Conservation (phyloP, 1,140 invertebrate genomes). For the Caerostris extrusa region DNA sequence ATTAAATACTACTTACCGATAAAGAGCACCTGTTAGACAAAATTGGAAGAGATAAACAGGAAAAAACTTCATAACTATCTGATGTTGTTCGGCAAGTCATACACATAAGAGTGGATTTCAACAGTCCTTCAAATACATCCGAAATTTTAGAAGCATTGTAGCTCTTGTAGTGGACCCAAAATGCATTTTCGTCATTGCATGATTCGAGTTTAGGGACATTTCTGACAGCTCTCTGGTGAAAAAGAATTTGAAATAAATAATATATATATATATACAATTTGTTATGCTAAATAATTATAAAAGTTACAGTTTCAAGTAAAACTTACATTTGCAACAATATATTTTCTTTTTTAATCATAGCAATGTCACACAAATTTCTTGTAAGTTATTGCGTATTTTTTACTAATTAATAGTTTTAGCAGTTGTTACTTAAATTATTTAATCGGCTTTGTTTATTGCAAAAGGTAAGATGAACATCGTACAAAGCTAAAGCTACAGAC, state of each 20-base stretch:
- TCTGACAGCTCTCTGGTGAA: neutral
- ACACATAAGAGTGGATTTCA: constrained; percentile 92
- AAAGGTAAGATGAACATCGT: no score
- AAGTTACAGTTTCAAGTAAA: neutral
- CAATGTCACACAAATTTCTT: no score
- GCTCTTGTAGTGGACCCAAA: constrained; percentile 88
- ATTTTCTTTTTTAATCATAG: no score
- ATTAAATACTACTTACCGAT: constrained; percentile 83
- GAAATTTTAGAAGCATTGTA: constrained; percentile 90
- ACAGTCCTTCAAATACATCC: constrained; percentile 92
- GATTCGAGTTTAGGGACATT: constrained; percentile 55
- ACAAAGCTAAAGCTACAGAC: no score
- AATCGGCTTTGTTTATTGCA: no score
- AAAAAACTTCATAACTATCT: constrained; percentile 94
- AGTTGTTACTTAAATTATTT: no score
- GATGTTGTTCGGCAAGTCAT: constrained; percentile 88
- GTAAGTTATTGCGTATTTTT: no score
- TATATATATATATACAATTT: no score
- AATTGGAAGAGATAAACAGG: constrained; percentile 92
- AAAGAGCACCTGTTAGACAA: constrained; percentile 86
- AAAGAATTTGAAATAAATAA: neutral
- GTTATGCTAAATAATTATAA: no score
- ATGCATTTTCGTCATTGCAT: constrained; percentile 80
- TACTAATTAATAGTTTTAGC: no score
- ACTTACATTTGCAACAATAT: neutral